A percentile compares a stretch with the other conserved stretches of the same genome.
Evolutionary conservation across 2,113 vertebrate genomes (phyloP).

Genomic region (Lepisosteus oculatus): DNA sequence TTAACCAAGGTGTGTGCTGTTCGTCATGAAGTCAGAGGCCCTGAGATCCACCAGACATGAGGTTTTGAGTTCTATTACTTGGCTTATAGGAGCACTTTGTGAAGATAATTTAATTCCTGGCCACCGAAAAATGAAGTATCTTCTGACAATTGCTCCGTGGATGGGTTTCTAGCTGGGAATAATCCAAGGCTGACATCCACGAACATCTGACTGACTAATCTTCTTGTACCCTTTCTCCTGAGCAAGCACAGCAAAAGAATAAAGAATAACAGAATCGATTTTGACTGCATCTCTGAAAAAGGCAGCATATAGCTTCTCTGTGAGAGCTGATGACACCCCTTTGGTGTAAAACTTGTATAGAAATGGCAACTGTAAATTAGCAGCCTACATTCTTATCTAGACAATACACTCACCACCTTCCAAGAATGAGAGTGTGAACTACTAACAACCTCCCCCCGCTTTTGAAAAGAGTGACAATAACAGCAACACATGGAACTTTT

Average conservation of each 20-base stretch:
- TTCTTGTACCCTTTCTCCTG: background rate
- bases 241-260: background rate
- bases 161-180: too few relatives aligned
- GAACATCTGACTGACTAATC: too few relatives aligned
- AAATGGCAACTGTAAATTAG: background rate
- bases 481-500: background rate
- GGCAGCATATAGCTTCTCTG: constrained; percentile 1
- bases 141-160: too few relatives aligned
- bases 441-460: background rate
- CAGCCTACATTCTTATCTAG: background rate
- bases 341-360: background rate
- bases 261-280: constrained; percentile 3
- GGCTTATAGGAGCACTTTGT: too few relatives aligned
- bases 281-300: background rate
- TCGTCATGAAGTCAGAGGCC: too few relatives aligned
- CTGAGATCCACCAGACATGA: too few relatives aligned
- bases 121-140: too few relatives aligned
- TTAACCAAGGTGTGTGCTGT: too few relatives aligned
- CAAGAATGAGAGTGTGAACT: background rate
- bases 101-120: too few relatives aligned
- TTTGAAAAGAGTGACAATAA: background rate
- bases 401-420: background rate
- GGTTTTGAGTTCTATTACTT: too few relatives aligned
- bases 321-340: constrained; percentile 13
- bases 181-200: too few relatives aligned